Conservation (phyloP, 1,140 invertebrate genomes). For the Penaeus chinensis region DNA sequence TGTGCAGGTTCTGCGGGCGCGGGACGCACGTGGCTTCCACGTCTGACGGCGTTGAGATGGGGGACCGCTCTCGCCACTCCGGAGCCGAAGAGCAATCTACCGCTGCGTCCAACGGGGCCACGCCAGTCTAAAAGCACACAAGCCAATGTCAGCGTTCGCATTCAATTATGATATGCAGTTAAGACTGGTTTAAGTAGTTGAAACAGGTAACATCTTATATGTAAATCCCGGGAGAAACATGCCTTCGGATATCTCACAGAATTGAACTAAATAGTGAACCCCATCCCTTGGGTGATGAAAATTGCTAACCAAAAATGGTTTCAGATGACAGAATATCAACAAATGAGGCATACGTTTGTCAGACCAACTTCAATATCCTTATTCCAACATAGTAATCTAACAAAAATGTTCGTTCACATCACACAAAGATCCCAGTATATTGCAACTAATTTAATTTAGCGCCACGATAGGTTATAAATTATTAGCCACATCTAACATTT, state of each 20-base stretch:
- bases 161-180: too few relatives aligned
- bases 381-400: too few relatives aligned
- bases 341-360: too few relatives aligned
- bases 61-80: slow-evolving; percentile 37
- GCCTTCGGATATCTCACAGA: background rate
- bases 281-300: background rate
- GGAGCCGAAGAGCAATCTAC: slow-evolving; percentile 55
- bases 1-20: slow-evolving; percentile 50
- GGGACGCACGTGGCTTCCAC: slow-evolving; percentile 55
- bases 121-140: slow-evolving; percentile 40
- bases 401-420: too few relatives aligned
- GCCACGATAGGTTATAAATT: too few relatives aligned
- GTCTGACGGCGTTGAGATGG: slow-evolving; percentile 29
- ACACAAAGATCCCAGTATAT: too few relatives aligned
- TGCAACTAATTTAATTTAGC: too few relatives aligned
- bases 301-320: too few relatives aligned
- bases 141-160: background rate
- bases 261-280: background rate
- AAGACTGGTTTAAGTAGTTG: too few relatives aligned
- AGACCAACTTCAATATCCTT: too few relatives aligned
- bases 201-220: background rate
- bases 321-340: too few relatives aligned
- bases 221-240: background rate
- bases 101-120: slow-evolving; percentile 48
- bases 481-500: too few relatives aligned